These are phyloP conservation scores for Gymnocypris eckloni DNA, from an alignment of 2,797 vertebrate species.

Conservation along the genomic window DNA sequence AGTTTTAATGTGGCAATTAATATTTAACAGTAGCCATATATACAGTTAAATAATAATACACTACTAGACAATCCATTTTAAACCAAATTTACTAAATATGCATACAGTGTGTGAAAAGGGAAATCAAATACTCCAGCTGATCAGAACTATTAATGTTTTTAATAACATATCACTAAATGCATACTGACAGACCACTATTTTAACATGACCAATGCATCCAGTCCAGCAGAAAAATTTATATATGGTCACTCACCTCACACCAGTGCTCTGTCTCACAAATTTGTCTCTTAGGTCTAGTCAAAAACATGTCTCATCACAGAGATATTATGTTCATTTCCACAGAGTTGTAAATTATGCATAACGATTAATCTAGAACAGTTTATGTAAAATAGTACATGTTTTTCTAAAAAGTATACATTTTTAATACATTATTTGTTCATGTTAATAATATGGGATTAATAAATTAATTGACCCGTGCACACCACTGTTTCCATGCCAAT, in stretches of 20 bases:
- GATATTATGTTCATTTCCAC: neutral
- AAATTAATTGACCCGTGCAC: neutral
- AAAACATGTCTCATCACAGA: neutral
- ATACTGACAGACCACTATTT: neutral
- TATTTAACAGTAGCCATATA: neutral
- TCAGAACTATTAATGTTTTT: neutral
- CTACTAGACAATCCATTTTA: neutral
- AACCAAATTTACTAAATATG: neutral
- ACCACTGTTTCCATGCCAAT: neutral
- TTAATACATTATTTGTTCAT: no score
- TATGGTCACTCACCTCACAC: neutral
- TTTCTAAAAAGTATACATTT: no score
- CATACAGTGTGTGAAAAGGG: neutral
- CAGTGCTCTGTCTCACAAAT: neutral
- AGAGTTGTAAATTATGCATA: no score
- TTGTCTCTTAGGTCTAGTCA: neutral
- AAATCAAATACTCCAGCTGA: neutral
- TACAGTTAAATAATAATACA: neutral
- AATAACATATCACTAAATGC: neutral
- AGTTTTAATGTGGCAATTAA: neutral
- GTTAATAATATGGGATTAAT: no score
- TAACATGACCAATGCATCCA: neutral
- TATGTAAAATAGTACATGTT: neutral
- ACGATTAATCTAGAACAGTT: no score
- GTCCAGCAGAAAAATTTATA: neutral